Evolutionary conservation across 2,888 invertebrate species (phyloP).

Genomic region (Andrena trimmerana): DNA sequence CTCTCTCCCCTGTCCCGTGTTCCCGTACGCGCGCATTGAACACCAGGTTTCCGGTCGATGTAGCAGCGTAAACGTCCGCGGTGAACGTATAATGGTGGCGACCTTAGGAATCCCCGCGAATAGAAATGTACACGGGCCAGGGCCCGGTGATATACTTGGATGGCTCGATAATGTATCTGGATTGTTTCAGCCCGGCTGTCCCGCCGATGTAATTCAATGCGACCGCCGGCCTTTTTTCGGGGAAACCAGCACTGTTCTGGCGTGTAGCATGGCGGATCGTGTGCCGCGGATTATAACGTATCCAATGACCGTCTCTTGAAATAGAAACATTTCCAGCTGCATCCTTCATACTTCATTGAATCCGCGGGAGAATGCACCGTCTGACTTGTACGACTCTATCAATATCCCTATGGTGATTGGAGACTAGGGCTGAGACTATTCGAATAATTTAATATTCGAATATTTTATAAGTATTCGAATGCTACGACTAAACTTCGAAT

Average conservation of each 20-base stretch:
- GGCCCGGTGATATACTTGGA: conserved; percentile 57
- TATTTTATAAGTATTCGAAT: too few relatives aligned
- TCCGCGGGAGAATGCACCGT: conserved; percentile 9
- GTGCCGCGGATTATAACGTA: conserved; percentile 40
- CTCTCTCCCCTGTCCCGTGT: conserved; percentile 22
- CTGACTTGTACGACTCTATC: not conserved
- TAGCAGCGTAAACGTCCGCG: conserved; percentile 37
- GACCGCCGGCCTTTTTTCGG: conserved; percentile 45
- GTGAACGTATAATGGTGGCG: conserved; percentile 55
- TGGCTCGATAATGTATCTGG: conserved; percentile 54
- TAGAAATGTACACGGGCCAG: conserved; percentile 48
- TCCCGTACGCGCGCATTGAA: conserved; percentile 39
- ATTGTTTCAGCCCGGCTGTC: conserved; percentile 51
- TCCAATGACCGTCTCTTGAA: conserved; percentile 21
- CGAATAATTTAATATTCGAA: too few relatives aligned
- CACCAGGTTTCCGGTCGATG: conserved; percentile 65
- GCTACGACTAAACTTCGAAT: too few relatives aligned
- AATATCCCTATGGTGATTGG: not conserved
- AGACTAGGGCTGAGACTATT: not conserved
- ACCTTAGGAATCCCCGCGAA: conserved; percentile 49
- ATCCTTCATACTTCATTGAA: conserved; percentile 27
- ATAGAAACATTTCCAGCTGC: conserved; percentile 32
- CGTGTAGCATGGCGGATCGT: conserved; percentile 32
- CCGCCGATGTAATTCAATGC: conserved; percentile 46
- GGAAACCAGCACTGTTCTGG: conserved; percentile 32